Evolutionary conservation across 2,113 vertebrate genomes (phyloP), one percentile per base, ranked within the genome.

Genomic region (Microcebus ravelobensis): DNA sequence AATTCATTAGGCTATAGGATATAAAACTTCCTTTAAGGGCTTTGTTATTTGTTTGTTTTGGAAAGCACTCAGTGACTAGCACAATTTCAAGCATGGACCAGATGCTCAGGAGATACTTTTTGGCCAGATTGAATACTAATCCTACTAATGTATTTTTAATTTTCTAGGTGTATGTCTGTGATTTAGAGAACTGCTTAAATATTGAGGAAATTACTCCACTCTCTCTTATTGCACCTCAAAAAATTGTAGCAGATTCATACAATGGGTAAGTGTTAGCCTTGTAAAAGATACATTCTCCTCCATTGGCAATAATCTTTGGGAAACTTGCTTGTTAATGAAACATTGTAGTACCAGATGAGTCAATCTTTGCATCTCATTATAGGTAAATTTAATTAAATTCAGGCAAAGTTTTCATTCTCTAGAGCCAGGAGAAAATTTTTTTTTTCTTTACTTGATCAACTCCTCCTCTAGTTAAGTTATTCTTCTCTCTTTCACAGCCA

Each of bases 181-280:
- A 95, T 85, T 97, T 99, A 94, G 94, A 98, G n/a, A 98, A 98
- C 95, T 99, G 99, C 86, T 98, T 79, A 0, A 93, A 89, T 94
- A 71, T 97, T 92, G 96, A 98, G 86, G 98, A 98, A 81, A 61
- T 99, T 70, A 98, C 97, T 93, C 97, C 98, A 55, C 73, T 95
- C 52, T 88, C 97, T 17, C 4, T 97, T 93, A 94, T 27, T 0
- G 82, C 98, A n/a, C 98, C 98, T 94, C 97, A 83, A 82, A 98
- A 98, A 97, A 90, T 99, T 93, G 93, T 98, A 95, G 98, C 94
- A 94, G 99, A 99, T 98, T 98, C 99, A 2, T 99, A 98, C 84
- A 99, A 99, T 74, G 99, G 98, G 98, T 99, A 96, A 98, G 98
- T 73, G 79, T 89, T 96, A 91, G 25, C 50, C 89, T 87, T 79